phyloP scores from a whole-genome alignment of 2,888 invertebrate genomes.

The Bombylius discolor region DNA sequence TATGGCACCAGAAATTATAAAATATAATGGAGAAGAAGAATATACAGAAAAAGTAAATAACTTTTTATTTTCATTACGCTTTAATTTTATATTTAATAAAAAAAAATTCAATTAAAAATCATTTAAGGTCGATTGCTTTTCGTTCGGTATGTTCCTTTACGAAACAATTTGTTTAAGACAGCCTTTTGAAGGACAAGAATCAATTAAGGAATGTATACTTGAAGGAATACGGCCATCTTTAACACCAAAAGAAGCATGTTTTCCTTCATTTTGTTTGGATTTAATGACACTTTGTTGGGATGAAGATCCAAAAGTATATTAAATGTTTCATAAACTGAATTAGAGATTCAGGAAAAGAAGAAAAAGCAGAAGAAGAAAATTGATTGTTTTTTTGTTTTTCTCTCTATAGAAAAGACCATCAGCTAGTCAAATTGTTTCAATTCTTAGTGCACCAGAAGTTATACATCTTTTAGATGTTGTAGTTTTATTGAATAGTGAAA shows the following conservation, averaged over 20 bases:
- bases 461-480: conserved; percentile 73
- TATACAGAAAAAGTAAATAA: conserved; percentile 81
- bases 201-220: conserved; percentile 90
- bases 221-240: conserved; percentile 88
- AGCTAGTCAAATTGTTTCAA: conserved; percentile 87
- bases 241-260: conserved; percentile 67
- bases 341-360: neutral
- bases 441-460: conserved; percentile 85
- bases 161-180: conserved; percentile 85
- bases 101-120: neutral
- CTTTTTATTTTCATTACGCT: neutral
- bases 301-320: conserved; percentile 50
- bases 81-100: neutral
- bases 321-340: neutral
- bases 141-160: conserved; percentile 97
- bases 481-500: conserved; percentile 53
- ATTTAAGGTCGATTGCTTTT: conserved; percentile 84
- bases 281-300: conserved; percentile 95
- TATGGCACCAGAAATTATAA: conserved; percentile 98
- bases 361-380: neutral
- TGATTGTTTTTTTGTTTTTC: neutral
- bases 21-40: conserved; percentile 96
- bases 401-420: conserved; percentile 60
- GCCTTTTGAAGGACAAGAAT: conserved; percentile 93
- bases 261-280: conserved; percentile 81